These are phyloP conservation scores for Acanthopleura granulata DNA, from an alignment of 2,888 invertebrate species.

Conservation along the genomic window DNA sequence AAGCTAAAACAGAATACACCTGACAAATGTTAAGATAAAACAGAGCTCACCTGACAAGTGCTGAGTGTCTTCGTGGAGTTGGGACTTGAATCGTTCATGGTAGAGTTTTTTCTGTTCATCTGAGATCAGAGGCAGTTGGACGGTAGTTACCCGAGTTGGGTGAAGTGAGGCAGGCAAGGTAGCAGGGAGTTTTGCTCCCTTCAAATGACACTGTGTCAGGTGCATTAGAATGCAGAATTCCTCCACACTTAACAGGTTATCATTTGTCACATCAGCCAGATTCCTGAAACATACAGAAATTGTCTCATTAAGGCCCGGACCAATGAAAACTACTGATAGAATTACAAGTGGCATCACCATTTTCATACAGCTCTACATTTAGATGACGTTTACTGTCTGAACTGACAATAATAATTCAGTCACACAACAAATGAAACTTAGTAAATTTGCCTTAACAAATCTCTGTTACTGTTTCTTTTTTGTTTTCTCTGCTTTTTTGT, in stretches of 20 bases:
- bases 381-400: no score
- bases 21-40: no score
- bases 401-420: no score
- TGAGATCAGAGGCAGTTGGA: slow-evolving; percentile 38
- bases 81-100: slow-evolving; percentile 49
- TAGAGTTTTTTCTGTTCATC: slow-evolving; percentile 50
- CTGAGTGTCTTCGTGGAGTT: slow-evolving; percentile 41
- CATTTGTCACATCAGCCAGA: slow-evolving; percentile 64
- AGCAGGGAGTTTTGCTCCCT: slow-evolving; percentile 90
- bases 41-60: slow-evolving; percentile 43
- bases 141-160: slow-evolving; percentile 34
- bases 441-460: no score
- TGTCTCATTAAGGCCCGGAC: no score
- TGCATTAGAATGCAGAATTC: slow-evolving; percentile 67
- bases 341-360: no score
- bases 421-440: no score
- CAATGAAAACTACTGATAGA: no score
- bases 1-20: no score
- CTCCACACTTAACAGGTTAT: slow-evolving; percentile 63
- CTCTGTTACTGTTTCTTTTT: no score
- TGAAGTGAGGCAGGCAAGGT: slow-evolving; percentile 76
- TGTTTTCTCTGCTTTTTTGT: no score
- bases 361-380: no score
- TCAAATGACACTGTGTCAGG: slow-evolving; percentile 78
- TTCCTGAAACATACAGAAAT: slow-evolving; percentile 49